These are phyloP conservation scores for Psilopsiagon aymara DNA, from an alignment of 2,113 vertebrate species.

Conservation along the genomic window DNA sequence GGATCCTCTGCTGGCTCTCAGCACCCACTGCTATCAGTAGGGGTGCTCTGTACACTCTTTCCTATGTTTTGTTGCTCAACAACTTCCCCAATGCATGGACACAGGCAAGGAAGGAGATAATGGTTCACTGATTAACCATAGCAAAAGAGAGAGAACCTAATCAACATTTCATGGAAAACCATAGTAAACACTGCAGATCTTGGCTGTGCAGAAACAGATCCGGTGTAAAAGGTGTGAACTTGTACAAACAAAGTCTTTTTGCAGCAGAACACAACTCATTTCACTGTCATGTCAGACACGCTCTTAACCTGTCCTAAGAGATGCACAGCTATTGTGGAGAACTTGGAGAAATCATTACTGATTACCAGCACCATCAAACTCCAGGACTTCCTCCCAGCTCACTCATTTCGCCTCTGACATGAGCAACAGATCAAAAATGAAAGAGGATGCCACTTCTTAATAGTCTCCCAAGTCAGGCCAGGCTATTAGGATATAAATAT, in stretches of 20 bases:
- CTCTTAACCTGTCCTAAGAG: neutral
- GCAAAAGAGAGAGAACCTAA: neutral
- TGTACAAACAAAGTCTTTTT: neutral
- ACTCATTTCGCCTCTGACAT: neutral
- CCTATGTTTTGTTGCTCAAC: neutral
- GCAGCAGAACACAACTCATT: neutral
- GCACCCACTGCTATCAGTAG: neutral
- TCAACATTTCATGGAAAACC: neutral
- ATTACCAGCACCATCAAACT: neutral
- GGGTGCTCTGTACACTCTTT: neutral
- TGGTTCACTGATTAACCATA: neutral
- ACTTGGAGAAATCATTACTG: neutral
- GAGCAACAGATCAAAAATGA: neutral
- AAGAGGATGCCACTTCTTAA: neutral
- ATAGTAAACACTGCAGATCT: neutral
- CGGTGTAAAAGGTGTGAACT: neutral
- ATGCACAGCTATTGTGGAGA: neutral
- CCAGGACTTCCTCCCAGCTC: neutral
- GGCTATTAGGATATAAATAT: neutral
- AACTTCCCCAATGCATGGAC: neutral
- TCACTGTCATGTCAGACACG: neutral
- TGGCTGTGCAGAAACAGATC: neutral
- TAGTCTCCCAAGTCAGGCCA: neutral
- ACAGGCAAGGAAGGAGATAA: neutral
- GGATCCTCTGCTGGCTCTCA: neutral